phyloP scores from a whole-genome alignment of 2,888 invertebrate genomes.

The Folsomia candida region DNA sequence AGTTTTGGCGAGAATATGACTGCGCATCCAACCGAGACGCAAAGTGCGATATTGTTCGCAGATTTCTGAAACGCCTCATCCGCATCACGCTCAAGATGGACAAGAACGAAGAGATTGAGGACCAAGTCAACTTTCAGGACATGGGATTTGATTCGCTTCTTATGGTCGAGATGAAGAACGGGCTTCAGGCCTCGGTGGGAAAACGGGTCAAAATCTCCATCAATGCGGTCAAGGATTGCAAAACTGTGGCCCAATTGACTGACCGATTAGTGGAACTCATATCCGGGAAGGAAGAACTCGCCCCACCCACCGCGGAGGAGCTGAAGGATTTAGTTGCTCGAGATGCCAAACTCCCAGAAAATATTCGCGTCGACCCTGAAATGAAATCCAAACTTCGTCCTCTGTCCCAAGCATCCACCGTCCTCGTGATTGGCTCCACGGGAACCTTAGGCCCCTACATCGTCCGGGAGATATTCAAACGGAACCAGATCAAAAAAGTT shows the following conservation, averaged over 20 bases:
- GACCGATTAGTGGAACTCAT: conserved; percentile 23
- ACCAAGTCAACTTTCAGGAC: conserved; percentile 11
- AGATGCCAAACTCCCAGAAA: conserved; percentile 22
- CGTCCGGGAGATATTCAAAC: conserved; percentile 6
- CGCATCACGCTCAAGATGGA: conserved; percentile 24
- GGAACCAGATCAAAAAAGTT: conserved; percentile 13
- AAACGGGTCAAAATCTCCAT: too few species aligned
- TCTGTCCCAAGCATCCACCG: conserved; percentile 5
- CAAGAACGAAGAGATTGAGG: conserved; percentile 20
- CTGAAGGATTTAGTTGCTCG: conserved; percentile 13
- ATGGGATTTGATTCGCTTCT: conserved; percentile 34
- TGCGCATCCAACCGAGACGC: not conserved
- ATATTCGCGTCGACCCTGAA: not conserved
- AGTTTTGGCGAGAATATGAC: conserved; percentile 33
- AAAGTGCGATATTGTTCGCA: conserved; percentile 19
- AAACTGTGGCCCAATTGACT: too few species aligned
- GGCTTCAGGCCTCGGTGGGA: too few species aligned
- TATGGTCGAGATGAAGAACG: too few species aligned
- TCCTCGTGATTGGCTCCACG: conserved; percentile 28
- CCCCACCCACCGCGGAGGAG: conserved; percentile 18
- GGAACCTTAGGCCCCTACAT: conserved; percentile 29
- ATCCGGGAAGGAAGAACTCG: not conserved
- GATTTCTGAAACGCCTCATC: conserved; percentile 17
- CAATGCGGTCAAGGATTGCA: too few species aligned
- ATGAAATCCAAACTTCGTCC: not conserved